Percentiles rank a stretch among this genome's conserved stretches.
phyloP scores from a whole-genome alignment of 1,140 invertebrate genomes.

The Gonatopus flavifemur region DNA sequence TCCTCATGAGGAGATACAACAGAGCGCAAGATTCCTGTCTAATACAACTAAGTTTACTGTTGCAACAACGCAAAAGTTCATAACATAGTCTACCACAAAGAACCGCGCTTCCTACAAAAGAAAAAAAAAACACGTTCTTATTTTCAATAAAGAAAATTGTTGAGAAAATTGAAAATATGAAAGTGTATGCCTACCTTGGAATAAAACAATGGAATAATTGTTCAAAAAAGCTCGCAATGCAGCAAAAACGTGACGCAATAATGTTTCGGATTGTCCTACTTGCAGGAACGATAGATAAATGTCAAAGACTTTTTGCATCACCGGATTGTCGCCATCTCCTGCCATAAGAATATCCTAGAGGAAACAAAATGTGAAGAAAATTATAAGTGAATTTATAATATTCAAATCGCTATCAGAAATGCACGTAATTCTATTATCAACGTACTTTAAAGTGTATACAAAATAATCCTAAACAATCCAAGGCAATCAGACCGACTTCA shows the following conservation, averaged over 20 bases:
- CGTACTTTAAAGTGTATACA: slow-evolving; percentile 74
- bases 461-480: slow-evolving; percentile 85
- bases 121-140: too few species aligned
- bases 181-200: slow-evolving; percentile 66
- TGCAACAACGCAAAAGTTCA: slow-evolving; percentile 78
- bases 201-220: slow-evolving; percentile 80
- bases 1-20: slow-evolving; percentile 88
- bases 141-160: neutral
- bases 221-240: slow-evolving; percentile 88
- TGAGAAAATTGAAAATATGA: neutral
- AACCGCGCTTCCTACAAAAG: slow-evolving; percentile 70
- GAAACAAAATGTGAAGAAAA: neutral
- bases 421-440: neutral
- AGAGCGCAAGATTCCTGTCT: slow-evolving; percentile 88
- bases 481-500: slow-evolving; percentile 83
- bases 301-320: slow-evolving; percentile 77
- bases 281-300: slow-evolving; percentile 86
- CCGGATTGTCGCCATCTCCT: slow-evolving; percentile 71
- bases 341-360: slow-evolving; percentile 64
- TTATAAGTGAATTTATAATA: neutral
- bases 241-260: slow-evolving; percentile 90
- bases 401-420: neutral
- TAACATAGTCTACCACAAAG: slow-evolving; percentile 84
- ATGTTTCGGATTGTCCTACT: slow-evolving; percentile 84
- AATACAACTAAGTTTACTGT: slow-evolving; percentile 75